Percentiles rank a stretch among this genome's conserved stretches.
phyloP scores from a whole-genome alignment of 2,113 vertebrate genomes.

The Oryzias woworae region DNA sequence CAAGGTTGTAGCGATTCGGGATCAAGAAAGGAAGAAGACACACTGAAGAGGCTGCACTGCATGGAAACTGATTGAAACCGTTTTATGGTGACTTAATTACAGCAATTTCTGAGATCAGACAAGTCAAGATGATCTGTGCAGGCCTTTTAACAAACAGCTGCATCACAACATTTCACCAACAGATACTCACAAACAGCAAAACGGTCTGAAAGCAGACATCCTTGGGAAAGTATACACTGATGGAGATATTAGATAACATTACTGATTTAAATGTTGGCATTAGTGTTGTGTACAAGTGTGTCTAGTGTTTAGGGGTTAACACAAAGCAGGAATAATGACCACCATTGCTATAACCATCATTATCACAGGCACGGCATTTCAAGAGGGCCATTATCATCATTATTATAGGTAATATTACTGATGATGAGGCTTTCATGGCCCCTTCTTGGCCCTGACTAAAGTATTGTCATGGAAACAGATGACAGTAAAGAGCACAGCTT shows the following conservation, averaged over 20 bases:
- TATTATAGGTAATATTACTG: constrained; percentile 76
- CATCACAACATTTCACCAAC: constrained; percentile 20
- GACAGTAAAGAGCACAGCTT: constrained; percentile 63
- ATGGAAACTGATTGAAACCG: constrained; percentile 37
- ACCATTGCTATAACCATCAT: constrained; percentile 61
- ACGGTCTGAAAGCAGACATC: constrained; percentile 4
- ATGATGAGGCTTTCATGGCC: constrained; percentile 64
- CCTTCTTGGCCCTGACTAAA: constrained; percentile 64
- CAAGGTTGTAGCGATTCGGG: constrained; percentile 17
- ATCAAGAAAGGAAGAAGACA: constrained; percentile 18
- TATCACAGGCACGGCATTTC: constrained; percentile 67
- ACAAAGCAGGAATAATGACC: constrained; percentile 58
- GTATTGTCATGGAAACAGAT: constrained; percentile 75
- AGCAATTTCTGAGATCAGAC: constrained; percentile 46
- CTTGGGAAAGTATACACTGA: constrained; percentile 14
- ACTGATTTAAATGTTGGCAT: constrained; percentile 27
- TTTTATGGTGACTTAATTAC: constrained; percentile 51
- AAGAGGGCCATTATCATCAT: constrained; percentile 70
- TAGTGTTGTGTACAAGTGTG: constrained; percentile 15
- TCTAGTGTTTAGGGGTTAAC: constrained; percentile 35
- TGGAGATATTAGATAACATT: constrained; percentile 32
- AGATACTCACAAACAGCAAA: constrained; percentile 2
- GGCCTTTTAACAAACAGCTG: constrained; percentile 40
- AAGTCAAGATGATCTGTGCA: constrained; percentile 40
- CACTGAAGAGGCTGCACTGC: constrained; percentile 7